Evolutionary conservation across 1,140 invertebrate genomes (phyloP), one percentile per base, ranked within the genome.

Genomic region (Rhysida immarginata): DNA sequence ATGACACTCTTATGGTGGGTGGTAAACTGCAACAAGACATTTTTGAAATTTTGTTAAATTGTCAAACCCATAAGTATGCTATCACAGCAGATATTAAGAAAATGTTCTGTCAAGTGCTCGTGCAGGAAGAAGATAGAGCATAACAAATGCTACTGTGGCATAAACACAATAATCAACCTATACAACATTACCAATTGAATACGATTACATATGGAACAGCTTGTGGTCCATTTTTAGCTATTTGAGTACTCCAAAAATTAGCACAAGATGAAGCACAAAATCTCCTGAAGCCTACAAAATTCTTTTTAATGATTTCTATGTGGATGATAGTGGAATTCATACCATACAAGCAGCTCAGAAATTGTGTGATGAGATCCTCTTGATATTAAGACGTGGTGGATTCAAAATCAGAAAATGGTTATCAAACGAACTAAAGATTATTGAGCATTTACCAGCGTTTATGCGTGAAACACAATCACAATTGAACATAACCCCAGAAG

Each of bases 141-240:
- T 68, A 64, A 26, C 71, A 74, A 53, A 57, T 67, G 58, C 68
- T 76, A 25, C 49, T 73, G 0, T 74, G 73, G 71, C 55, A 68
- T n/a, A 61, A 64, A 1, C 55, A 58, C 48, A 50, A 54, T 18
- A 44, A 56, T 5, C 41, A 66, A 21, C 57, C 59, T 2, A 59
- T 72, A 29, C 57, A 63, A 45, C 44, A 54, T 16, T 60, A 51
- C 42, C 43, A 55, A 8, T 45, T 73, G 2, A 61, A 59, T 54
- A 62, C 66, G 0, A 64, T 70, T 1, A 71, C 69, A 0, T 73
- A 69, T 57, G 71, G 71, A 2, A 69, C 65, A 24, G 57, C 63
- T 2, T 61, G 60, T 2, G 68, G 69, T 14, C 62, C 69, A 0
- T 73, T 61, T 59, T 54, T 68, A 41, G 65, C 68, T 0, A 68